phyloP scores from a whole-genome alignment of 2,888 invertebrate species.

The Ariolimax columbianus region DNA sequence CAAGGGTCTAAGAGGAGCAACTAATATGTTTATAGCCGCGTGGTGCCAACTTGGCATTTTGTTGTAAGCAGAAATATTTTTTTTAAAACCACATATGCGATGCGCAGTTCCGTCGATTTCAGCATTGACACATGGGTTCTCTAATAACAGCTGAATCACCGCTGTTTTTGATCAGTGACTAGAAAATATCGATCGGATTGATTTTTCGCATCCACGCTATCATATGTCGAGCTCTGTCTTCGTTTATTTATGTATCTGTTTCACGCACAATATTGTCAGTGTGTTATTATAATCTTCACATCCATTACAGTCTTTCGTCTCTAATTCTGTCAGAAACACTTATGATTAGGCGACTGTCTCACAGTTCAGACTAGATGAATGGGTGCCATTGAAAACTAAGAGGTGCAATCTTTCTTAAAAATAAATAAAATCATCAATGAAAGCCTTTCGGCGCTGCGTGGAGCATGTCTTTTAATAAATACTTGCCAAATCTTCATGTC shows the following conservation, averaged over 20 bases:
- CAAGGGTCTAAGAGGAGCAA: neutral
- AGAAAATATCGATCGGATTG: conserved; percentile 3
- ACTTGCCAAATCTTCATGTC: no score
- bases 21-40: neutral
- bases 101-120: conserved; percentile 16
- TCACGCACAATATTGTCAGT: neutral
- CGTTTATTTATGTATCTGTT: neutral
- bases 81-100: neutral
- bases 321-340: no score
- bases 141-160: conserved; percentile 27
- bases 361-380: no score
- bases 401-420: no score
- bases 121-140: neutral
- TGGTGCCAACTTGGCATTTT: conserved; percentile 19
- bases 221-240: neutral
- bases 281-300: no score
- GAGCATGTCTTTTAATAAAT: no score
- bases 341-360: no score
- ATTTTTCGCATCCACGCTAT: neutral
- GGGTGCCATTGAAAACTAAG: no score
- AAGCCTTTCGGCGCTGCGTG: no score
- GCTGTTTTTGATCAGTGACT: neutral
- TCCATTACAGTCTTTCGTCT: no score
- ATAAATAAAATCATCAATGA: no score
- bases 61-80: neutral